A percentile compares a stretch with the other conserved stretches of the same genome.
Conservation (phyloP, 2,113 vertebrate genomes). For the Archocentrus centrarchus region DNA sequence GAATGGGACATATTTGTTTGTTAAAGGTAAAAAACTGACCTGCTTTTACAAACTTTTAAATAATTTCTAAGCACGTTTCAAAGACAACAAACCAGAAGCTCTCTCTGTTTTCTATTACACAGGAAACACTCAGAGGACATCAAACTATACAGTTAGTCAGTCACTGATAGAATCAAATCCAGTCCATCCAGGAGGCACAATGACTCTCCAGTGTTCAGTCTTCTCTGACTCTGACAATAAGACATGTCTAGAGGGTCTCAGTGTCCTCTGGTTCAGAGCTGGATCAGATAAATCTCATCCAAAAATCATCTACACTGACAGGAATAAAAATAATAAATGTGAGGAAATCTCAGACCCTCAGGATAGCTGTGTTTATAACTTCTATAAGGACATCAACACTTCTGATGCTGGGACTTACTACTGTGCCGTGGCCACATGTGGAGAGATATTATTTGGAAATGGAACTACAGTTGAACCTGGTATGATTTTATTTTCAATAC, state of each 20-base stretch:
- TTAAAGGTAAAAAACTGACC: neutral
- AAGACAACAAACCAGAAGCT: neutral
- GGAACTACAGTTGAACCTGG: neutral
- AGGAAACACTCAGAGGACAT: neutral
- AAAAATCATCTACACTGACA: neutral
- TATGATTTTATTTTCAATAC: neutral
- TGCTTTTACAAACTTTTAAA: rapidly evolving
- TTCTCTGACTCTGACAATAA: neutral
- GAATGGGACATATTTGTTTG: neutral
- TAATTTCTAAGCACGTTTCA: neutral
- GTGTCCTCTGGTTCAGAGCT: neutral
- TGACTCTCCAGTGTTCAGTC: slow-evolving; percentile 23
- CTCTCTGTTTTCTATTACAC: neutral
- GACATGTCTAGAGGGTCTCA: neutral
- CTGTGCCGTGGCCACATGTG: slow-evolving; percentile 56
- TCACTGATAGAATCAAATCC: neutral
- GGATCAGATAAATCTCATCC: rapidly evolving
- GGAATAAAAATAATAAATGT: neutral
- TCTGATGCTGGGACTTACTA: slow-evolving; percentile 48
- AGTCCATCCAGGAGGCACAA: neutral
- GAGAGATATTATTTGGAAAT: slow-evolving; percentile 31
- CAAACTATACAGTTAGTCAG: neutral
- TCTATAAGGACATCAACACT: neutral
- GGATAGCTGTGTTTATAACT: neutral
- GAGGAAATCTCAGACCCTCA: rapidly evolving